These are phyloP conservation scores for Nemotelus pantherinus DNA, from an alignment of 2,888 invertebrate genomes.

Conservation along the genomic window DNA sequence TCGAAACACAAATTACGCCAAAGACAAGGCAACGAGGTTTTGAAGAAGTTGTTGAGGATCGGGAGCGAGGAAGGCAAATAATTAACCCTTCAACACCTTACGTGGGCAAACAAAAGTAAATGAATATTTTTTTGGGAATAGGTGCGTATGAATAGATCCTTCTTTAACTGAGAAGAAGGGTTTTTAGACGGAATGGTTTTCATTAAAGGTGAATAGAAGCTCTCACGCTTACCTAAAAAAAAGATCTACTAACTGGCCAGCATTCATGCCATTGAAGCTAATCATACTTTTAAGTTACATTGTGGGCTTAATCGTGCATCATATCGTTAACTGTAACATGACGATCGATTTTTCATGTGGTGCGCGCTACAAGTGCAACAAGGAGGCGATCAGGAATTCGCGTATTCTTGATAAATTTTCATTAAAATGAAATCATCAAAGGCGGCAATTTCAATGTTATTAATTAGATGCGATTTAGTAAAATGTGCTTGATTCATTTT, in stretches of 20 bases:
- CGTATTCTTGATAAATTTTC: slow-evolving; percentile 55
- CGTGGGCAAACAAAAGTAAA: too few relatives aligned
- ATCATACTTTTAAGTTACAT: too few relatives aligned
- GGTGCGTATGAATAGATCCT: too few relatives aligned
- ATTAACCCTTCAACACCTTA: neutral
- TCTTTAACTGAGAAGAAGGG: too few relatives aligned
- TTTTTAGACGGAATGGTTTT: too few relatives aligned
- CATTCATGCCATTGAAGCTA: too few relatives aligned
- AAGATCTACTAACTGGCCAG: too few relatives aligned
- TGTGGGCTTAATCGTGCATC: too few relatives aligned
- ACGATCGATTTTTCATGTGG: neutral
- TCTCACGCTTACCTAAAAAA: too few relatives aligned
- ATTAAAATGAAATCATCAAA: slow-evolving; percentile 56
- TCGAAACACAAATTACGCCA: slow-evolving; percentile 29
- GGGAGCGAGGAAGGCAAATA: neutral
- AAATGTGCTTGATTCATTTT: slow-evolving; percentile 40
- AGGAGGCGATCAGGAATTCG: slow-evolving; percentile 28
- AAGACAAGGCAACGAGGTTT: slow-evolving; percentile 30
- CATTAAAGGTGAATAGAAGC: too few relatives aligned
- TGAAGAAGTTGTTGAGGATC: neutral
- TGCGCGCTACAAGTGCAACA: slow-evolving; percentile 16
- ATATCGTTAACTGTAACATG: too few relatives aligned
- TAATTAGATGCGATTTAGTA: slow-evolving; percentile 48
- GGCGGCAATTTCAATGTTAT: slow-evolving; percentile 51
- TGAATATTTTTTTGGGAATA: too few relatives aligned